Evolutionary conservation across 2,888 invertebrate genomes (phyloP), one percentile per base, ranked within the genome.

Genomic region (Lysandra coridon): DNA sequence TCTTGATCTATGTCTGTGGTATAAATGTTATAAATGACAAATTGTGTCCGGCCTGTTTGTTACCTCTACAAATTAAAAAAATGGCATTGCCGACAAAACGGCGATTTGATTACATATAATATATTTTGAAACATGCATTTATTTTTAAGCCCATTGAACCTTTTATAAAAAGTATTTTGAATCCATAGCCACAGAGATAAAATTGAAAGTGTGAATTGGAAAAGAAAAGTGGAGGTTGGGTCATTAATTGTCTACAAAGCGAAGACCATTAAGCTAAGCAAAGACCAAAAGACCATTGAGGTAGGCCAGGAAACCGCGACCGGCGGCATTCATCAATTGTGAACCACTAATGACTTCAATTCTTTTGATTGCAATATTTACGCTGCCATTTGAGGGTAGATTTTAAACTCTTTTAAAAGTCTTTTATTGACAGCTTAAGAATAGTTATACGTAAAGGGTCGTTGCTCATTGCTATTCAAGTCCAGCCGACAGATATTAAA

Each of bases 271-370:
- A 64, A 30, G 10, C 30, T 40, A 30, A 30, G 30, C 30, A 30
- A 64, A 12, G 3, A 64, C 64, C 30, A 4, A 64, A 64, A 64
- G 64, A 64, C 30, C 30, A 64, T 64, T 64, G 30, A 64, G 30
- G 12, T 64, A 7, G 12, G 64, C 64, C 64, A 30, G 64, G 30
- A 64, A 30, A 64, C 64, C 64, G 64, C n/a, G 62, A 2, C 62
- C 5, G 62, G 12, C 4, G n/a, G 64, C 64, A 30, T 64, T 64
- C 30, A 64, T 64, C 64, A 64, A 64, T 64, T 64, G 64, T 64
- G 64, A 23, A 64, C 4, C 64, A n/a, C 64, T 64, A 64, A 64
- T 64, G 64, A 64, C 30, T 64, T 12, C 64, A 64, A 64, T 64
- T 64, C 12, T 64, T 64, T 64, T 30, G 64, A 64, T 64, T 64